These are phyloP conservation scores for Recurvirostra avosetta DNA, from an alignment of 2,113 vertebrate species.

Conservation along the genomic window DNA sequence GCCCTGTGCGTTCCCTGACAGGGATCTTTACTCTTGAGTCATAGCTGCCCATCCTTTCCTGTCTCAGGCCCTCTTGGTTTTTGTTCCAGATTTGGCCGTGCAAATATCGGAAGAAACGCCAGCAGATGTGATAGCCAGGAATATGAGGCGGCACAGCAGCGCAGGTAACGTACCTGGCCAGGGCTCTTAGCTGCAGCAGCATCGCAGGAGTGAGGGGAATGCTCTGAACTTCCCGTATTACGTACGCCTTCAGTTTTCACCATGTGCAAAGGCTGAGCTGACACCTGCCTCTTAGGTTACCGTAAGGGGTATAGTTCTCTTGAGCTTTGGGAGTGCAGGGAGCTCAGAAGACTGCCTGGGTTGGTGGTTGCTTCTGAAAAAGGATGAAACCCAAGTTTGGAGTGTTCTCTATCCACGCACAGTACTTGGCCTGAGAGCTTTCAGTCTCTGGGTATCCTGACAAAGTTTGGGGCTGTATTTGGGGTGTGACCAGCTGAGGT, in stretches of 20 bases:
- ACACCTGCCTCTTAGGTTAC: not conserved
- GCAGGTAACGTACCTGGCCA: constrained; percentile 69
- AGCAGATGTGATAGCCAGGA: constrained; percentile 88
- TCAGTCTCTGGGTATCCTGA: not conserved
- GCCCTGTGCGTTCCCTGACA: not conserved
- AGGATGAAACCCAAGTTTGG: not conserved
- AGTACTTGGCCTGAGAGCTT: rapidly evolving
- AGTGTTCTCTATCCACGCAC: rapidly evolving
- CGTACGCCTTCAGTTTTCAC: not conserved
- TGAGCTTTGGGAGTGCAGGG: not conserved
- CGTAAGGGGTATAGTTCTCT: not conserved
- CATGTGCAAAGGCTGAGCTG: not conserved
- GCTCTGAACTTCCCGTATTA: rapidly evolving
- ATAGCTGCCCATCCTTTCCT: not conserved
- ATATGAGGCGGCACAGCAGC: constrained; percentile 83
- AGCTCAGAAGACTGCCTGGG: not conserved
- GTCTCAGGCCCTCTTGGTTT: not conserved
- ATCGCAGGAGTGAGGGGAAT: not conserved
- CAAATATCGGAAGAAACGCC: constrained; percentile 91
- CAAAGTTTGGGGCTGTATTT: not conserved
- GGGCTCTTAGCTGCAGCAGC: not conserved
- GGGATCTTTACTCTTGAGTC: not conserved
- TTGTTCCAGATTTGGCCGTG: constrained; percentile 79
- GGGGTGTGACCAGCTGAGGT: not conserved
- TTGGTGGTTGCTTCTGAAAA: not conserved